Conservation (phyloP, 2,797 vertebrate species). For the Sebastes alutus region DNA sequence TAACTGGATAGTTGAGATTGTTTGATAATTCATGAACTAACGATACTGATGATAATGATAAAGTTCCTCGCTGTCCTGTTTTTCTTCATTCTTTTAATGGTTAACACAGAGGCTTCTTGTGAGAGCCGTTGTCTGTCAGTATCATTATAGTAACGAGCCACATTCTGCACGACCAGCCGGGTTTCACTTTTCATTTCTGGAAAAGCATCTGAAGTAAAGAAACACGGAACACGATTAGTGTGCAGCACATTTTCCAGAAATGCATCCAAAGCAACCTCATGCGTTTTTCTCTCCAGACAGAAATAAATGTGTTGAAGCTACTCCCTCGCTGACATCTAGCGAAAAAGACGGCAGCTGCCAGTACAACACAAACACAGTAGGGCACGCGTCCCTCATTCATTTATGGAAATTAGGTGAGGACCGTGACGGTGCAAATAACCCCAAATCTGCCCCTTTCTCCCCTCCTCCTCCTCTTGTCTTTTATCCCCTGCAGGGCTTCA, state of each 20-base stretch:
- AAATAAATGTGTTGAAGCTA: conserved; percentile 3
- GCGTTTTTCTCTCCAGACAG: conserved; percentile 8
- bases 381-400: conserved; percentile 67
- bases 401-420: conserved; percentile 68
- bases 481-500: conserved; percentile 30
- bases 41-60: not conserved
- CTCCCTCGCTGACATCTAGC: not conserved
- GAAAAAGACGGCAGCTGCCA: conserved; percentile 59
- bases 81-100: not conserved
- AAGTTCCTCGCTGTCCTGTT: not conserved
- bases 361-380: conserved; percentile 36
- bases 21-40: not conserved
- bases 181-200: conserved; percentile 29
- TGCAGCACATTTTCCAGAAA: conserved; percentile 28
- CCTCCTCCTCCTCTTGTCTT: conserved; percentile 18
- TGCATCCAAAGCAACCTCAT: not conserved
- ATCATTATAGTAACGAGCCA: conserved; percentile 6
- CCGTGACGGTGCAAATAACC: conserved; percentile 61
- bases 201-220: conserved; percentile 26
- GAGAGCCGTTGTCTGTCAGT: conserved; percentile 17
- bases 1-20: not conserved
- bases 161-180: not conserved
- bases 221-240: conserved; percentile 1
- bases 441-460: conserved; percentile 14
- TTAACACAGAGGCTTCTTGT: conserved; percentile 19